phyloP scores from a whole-genome alignment of 2,888 invertebrate species.

The Pseudococcus viburni region DNA sequence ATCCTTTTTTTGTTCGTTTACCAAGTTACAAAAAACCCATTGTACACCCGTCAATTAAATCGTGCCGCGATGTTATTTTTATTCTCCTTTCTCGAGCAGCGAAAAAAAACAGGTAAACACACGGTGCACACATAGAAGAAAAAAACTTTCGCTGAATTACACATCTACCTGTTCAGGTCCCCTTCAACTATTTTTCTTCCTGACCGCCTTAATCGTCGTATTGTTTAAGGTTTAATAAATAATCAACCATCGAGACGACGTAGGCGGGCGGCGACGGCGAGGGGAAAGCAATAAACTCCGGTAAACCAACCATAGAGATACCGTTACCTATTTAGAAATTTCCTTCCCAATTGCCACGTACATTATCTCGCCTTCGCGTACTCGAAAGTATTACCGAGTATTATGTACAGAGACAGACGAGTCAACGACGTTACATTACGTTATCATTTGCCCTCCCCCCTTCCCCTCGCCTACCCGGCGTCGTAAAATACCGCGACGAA shows the following conservation, averaged over 20 bases:
- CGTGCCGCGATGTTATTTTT: neutral
- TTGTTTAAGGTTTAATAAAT: too few relatives aligned
- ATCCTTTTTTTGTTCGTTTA: neutral
- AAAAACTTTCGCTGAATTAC: neutral
- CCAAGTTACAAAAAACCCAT: neutral
- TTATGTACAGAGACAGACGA: neutral
- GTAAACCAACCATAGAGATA: neutral
- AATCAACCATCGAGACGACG: neutral
- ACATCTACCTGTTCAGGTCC: neutral
- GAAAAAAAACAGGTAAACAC: neutral
- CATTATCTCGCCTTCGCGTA: neutral
- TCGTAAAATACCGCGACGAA: neutral
- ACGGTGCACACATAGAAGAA: neutral
- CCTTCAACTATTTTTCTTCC: neutral
- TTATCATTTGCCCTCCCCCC: neutral
- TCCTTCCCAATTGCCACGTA: neutral
- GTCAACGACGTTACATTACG: neutral
- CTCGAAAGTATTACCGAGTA: too few relatives aligned
- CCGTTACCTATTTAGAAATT: constrained; percentile 1
- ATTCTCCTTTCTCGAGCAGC: neutral
- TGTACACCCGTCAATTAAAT: neutral
- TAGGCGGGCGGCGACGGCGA: neutral
- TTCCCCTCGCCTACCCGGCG: neutral
- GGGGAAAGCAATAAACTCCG: neutral
- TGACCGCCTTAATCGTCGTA: too few relatives aligned